Conservation (phyloP, 2,888 invertebrate genomes). For the Eristalis arbustorum region DNA sequence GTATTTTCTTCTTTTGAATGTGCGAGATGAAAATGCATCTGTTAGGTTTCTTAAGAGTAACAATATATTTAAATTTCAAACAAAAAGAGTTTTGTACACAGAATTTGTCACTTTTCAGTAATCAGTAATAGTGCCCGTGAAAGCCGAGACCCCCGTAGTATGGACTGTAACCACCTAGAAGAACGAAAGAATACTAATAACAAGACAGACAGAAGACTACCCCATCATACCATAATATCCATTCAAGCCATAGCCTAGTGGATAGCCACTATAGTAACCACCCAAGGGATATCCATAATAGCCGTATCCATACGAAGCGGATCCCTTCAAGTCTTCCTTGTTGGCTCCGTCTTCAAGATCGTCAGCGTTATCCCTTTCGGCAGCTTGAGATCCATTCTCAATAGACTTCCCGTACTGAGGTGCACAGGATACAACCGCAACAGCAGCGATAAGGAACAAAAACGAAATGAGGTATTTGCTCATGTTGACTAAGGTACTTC, state of each 20-base stretch:
- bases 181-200: neutral
- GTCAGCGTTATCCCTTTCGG: conserved; percentile 47
- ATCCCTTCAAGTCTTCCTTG: conserved; percentile 76
- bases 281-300: conserved; percentile 76
- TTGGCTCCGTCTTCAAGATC: conserved; percentile 71
- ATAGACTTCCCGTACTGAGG: neutral
- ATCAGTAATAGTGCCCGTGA: conserved; percentile 76
- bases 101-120: too few species aligned
- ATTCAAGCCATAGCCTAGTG: conserved; percentile 6
- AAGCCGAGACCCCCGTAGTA: conserved; percentile 74
- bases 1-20: too few species aligned
- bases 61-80: neutral
- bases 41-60: neutral
- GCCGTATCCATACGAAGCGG: conserved; percentile 77
- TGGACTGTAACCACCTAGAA: conserved; percentile 38
- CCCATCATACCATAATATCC: conserved; percentile 27
- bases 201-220: neutral
- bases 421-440: neutral
- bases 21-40: too few species aligned
- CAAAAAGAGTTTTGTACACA: neutral
- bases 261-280: conserved; percentile 73
- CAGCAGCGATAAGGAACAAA: neutral
- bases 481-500: conserved; percentile 16
- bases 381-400: neutral
- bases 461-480: neutral